Base-by-base conservation (phyloP, 1,140 invertebrate species). In the Ganaspis sp. region DNA sequence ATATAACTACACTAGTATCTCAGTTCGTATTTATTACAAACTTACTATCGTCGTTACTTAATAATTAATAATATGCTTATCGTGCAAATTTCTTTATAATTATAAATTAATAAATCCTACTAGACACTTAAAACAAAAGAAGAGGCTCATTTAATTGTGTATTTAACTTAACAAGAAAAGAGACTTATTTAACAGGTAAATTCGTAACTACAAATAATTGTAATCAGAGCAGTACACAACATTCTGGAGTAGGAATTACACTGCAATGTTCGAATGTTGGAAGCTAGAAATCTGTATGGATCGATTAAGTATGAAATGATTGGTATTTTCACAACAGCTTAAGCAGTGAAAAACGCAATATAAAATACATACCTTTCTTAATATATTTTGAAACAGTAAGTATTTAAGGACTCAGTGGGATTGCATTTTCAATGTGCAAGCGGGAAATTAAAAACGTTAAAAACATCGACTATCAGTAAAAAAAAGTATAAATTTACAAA, bases 281-380 rank as follows among this genome's bases (percentile, higher is more conserved):
- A 64, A 64, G 23, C 23, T 6, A 29, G 11, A 21, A 58, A 21
- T 23, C 6, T 21, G 29, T 64, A 29, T 6, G 77, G 83, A 82
- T 81, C 82, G 80, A 84, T 90, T 90, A 90, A 90, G 89, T 90
- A 90, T 88, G 88, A 89, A 89, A 88, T 74, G 78, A 79, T 85
- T 85, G 83, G 78, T 86, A 82, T 84, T 85, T 77, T 81, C 73
- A 77, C 72, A 83, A 76, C 74, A 76, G 79, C 84, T 82, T 72
- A 75, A 81, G 29, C 2, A 34, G 72, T 74, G 69, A 82, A 84
- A 80, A 80, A 83, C 81, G 81, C 81, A 77, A 81, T 45, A 74
- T 80, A 26, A 69, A 40, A 72, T 71, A 81, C 15, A 75, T 49
- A 64, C 72, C 49, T 34, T 73, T 74, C 53, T 70, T 75, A 79